Percentiles rank a stretch among this genome's conserved stretches.
Evolutionary conservation across 2,113 vertebrate species (phyloP).

Genomic region (Burhinus oedicnemus): DNA sequence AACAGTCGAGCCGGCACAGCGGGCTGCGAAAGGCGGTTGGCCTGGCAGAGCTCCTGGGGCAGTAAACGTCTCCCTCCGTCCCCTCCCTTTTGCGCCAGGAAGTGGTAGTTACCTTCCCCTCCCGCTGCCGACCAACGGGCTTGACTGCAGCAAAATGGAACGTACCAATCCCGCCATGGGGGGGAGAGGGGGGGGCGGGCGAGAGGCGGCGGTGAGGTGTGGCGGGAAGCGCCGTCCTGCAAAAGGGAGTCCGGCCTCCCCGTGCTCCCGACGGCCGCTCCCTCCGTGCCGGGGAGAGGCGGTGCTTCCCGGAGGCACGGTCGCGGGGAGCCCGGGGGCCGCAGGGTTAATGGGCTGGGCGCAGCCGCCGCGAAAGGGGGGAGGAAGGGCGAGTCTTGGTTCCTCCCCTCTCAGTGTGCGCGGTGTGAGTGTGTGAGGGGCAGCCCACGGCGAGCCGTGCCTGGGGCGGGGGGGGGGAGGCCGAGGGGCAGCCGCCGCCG

Average conservation of each 20-base stretch:
- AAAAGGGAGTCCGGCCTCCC: neutral
- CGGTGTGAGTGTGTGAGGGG: neutral
- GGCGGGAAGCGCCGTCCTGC: neutral
- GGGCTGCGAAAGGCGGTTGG: no score
- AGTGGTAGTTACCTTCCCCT: constrained; percentile 41
- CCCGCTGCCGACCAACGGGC: neutral
- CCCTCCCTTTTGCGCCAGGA: neutral
- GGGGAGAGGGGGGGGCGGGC: neutral
- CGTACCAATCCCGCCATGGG: constrained; percentile 68
- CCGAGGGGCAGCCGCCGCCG: neutral
- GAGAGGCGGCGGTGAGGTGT: neutral
- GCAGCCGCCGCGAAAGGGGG: neutral
- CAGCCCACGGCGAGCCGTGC: no score
- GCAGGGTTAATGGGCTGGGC: constrained; percentile 7
- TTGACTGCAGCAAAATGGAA: constrained; percentile 75
- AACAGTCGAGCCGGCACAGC: fast-evolving
- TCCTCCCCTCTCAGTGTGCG: neutral
- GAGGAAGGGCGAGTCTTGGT: neutral
- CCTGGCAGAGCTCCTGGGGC: neutral
- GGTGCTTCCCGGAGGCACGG: neutral
- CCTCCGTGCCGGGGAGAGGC: neutral
- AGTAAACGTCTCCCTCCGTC: neutral
- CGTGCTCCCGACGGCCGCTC: neutral
- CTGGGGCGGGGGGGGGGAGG: neutral
- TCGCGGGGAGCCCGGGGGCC: neutral